These are phyloP conservation scores for Hapalemur alaotrensis DNA, from an alignment of 2,797 vertebrate species.

Conservation along the genomic window DNA sequence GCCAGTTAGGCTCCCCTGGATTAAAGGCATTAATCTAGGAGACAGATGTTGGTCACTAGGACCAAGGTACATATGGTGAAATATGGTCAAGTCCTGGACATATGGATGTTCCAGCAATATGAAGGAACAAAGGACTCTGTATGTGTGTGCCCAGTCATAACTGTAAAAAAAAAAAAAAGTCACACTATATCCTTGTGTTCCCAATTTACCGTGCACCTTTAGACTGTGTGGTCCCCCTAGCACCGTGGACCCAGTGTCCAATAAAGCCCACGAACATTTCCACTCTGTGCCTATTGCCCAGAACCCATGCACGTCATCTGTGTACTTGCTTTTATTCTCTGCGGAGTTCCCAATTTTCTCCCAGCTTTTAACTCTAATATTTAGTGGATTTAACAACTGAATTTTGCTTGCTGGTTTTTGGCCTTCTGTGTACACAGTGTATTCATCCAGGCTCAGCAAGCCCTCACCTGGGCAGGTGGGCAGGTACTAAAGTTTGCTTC, in stretches of 20 bases:
- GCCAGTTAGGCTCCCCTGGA: not conserved
- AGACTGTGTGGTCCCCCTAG: too few species aligned
- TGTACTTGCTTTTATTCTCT: not conserved
- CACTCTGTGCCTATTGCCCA: not conserved
- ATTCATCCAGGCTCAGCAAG: not conserved
- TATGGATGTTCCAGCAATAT: rapidly evolving
- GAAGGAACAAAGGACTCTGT: not conserved
- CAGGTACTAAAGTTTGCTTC: not conserved
- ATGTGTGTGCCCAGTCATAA: rapidly evolving
- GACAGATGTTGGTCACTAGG: not conserved
- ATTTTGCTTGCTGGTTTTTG: not conserved
- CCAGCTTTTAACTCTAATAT: not conserved
- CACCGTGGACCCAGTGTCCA: not conserved
- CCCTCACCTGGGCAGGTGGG: not conserved
- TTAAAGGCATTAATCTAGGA: not conserved
- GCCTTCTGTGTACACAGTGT: not conserved
- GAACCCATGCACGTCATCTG: rapidly evolving
- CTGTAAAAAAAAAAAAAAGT: too few species aligned
- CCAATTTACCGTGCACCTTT: not conserved
- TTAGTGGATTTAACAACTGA: not conserved
- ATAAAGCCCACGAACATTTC: too few species aligned
- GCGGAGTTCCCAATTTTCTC: not conserved
- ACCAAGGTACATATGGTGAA: not conserved
- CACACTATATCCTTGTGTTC: rapidly evolving
- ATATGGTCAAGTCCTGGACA: rapidly evolving